A percentile compares a stretch with the other conserved stretches of the same genome.
phyloP scores from a whole-genome alignment of 2,113 vertebrate genomes.

The Trinectes maculatus region DNA sequence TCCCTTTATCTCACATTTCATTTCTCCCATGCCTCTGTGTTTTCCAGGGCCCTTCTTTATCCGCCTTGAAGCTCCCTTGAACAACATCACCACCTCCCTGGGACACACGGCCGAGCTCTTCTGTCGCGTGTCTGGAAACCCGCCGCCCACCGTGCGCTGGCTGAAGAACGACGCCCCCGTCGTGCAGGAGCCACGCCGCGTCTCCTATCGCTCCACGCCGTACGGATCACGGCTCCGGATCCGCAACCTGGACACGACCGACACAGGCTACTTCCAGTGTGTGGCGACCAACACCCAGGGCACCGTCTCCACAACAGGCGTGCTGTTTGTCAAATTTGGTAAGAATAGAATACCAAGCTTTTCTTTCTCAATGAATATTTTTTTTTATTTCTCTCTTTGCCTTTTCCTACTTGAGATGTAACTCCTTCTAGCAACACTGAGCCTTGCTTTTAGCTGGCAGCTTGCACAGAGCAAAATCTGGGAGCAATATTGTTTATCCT shows the following conservation, averaged over 20 bases:
- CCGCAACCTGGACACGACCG: constrained; percentile 95
- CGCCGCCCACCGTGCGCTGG: constrained; percentile 89
- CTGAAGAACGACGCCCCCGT: constrained; percentile 97
- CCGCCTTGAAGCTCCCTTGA: constrained; percentile 92
- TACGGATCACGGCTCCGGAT: constrained; percentile 95
- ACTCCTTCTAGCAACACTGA: constrained; percentile 27
- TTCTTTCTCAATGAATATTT: no score
- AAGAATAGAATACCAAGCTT: no score
- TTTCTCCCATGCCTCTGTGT: neutral
- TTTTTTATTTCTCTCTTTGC: neutral
- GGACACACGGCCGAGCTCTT: constrained; percentile 93
- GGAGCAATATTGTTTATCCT: constrained; percentile 70
- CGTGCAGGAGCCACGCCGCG: constrained; percentile 91
- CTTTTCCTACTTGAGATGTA: constrained; percentile 28
- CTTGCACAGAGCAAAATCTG: constrained; percentile 57
- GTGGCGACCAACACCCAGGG: constrained; percentile 90
- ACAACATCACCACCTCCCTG: constrained; percentile 97
- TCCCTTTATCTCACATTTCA: neutral
- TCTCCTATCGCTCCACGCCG: constrained; percentile 88
- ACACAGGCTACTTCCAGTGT: constrained; percentile 98
- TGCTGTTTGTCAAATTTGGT: constrained; percentile 98
- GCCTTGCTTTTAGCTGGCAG: constrained; percentile 56
- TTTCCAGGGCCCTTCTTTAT: constrained; percentile 88
- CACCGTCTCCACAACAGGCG: constrained; percentile 92
- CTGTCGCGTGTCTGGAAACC: constrained; percentile 92